phyloP scores from a whole-genome alignment of 2,888 invertebrate genomes.

The Drosophila trichaetosa region DNA sequence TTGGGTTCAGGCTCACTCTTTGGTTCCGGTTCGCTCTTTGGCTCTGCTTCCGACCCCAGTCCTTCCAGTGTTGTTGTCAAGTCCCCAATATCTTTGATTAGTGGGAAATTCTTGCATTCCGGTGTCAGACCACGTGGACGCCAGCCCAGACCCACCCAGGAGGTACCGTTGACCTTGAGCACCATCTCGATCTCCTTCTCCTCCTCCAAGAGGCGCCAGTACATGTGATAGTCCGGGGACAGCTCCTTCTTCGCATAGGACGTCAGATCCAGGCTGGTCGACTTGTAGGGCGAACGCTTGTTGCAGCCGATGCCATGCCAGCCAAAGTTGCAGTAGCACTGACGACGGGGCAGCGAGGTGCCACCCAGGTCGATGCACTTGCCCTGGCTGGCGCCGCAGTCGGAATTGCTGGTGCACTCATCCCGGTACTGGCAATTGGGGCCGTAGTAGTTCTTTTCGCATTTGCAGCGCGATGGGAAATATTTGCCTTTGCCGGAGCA shows the following conservation, averaged over 20 bases:
- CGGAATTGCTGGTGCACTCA: constrained; percentile 93
- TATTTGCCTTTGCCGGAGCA: constrained; percentile 94
- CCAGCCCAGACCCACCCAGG: constrained; percentile 97
- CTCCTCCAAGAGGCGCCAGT: constrained; percentile 94
- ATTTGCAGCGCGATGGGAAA: constrained; percentile 91
- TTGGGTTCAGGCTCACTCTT: constrained; percentile 77
- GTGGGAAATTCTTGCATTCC: constrained; percentile 92
- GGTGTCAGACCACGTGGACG: constrained; percentile 91
- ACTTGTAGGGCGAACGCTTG: constrained; percentile 91
- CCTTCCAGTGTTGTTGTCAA: constrained; percentile 78
- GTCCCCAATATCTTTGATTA: constrained; percentile 86
- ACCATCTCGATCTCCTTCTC: constrained; percentile 95
- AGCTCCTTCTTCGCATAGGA: constrained; percentile 90
- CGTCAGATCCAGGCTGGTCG: constrained; percentile 89
- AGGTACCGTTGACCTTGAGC: constrained; percentile 94
- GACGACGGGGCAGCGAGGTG: constrained; percentile 91
- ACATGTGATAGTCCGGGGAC: constrained; percentile 91
- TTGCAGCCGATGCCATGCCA: constrained; percentile 94
- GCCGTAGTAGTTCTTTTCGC: constrained; percentile 93
- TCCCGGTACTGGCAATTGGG: constrained; percentile 94
- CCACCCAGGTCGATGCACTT: constrained; percentile 93
- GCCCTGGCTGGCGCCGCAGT: constrained; percentile 93
- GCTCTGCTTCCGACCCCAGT: constrained; percentile 70
- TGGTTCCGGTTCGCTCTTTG: constrained; percentile 61
- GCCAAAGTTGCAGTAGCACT: constrained; percentile 96